phyloP scores from a whole-genome alignment of 1,140 invertebrate species.

The Listronotus oregonensis region DNA sequence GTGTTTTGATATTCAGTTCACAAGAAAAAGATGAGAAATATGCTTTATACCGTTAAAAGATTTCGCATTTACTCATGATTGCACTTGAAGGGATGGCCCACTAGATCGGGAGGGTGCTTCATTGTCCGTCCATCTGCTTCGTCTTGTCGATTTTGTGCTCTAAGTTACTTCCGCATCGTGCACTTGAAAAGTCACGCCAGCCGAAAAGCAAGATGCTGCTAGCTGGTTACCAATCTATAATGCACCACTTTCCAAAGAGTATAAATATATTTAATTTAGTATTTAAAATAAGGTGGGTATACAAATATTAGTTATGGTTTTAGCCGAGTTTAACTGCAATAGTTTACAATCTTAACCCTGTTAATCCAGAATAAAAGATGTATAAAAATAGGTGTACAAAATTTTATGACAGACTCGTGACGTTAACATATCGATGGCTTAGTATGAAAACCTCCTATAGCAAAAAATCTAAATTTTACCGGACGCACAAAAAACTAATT shows the following conservation, averaged over 20 bases:
- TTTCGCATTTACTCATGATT: slow-evolving; percentile 48
- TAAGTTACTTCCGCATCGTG: slow-evolving; percentile 44
- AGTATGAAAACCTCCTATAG: too few species aligned
- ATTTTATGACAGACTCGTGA: too few species aligned
- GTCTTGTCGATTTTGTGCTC: slow-evolving; percentile 41
- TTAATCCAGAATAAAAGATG: too few species aligned
- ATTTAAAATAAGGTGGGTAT: too few species aligned
- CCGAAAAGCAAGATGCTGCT: slow-evolving; percentile 43
- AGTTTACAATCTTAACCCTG: too few species aligned
- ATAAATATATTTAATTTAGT: too few species aligned
- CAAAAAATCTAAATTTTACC: too few species aligned
- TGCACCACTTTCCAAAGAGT: too few species aligned
- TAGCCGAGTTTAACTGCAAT: not conserved
- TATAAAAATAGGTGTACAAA: too few species aligned
- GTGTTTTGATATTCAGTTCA: slow-evolving; percentile 30
- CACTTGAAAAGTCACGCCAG: slow-evolving; percentile 46
- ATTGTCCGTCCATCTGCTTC: slow-evolving; percentile 50
- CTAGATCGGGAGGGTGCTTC: slow-evolving; percentile 36
- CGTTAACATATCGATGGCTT: too few species aligned
- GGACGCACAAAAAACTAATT: too few species aligned
- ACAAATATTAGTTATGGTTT: not conserved
- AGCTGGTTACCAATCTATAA: slow-evolving; percentile 17
- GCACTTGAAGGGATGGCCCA: slow-evolving; percentile 40
- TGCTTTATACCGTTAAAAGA: slow-evolving; percentile 37
- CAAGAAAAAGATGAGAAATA: slow-evolving; percentile 32